These are phyloP conservation scores for Epinotia bilunana DNA, from an alignment of 2,888 invertebrate species.

Conservation along the genomic window DNA sequence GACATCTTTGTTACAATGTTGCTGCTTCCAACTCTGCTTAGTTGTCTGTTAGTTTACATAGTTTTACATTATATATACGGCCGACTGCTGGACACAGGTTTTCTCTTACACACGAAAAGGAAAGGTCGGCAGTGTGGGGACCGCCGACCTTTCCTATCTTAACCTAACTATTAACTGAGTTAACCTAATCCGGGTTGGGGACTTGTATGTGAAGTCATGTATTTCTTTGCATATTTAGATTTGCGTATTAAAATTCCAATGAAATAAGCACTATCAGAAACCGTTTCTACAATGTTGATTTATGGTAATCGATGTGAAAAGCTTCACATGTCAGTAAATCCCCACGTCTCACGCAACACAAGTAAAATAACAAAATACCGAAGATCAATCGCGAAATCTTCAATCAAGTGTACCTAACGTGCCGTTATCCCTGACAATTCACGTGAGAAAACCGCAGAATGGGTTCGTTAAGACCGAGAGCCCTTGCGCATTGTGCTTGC, in stretches of 20 bases:
- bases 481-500: conserved; percentile 73
- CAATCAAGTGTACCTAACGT: conserved; percentile 45
- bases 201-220: neutral
- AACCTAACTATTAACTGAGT: too few species aligned
- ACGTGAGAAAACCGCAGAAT: conserved; percentile 82
- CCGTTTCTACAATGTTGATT: conserved; percentile 1
- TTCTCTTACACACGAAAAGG: neutral
- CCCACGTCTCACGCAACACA: conserved; percentile 1
- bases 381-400: conserved; percentile 42
- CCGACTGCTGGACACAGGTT: too few species aligned
- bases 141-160: too few species aligned
- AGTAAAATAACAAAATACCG: conserved; percentile 33
- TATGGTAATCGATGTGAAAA: neutral
- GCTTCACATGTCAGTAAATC: neutral
- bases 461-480: conserved; percentile 80
- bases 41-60: neutral
- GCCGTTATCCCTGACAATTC: conserved; percentile 64
- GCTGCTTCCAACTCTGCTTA: neutral
- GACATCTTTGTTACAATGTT: neutral
- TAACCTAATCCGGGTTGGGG: neutral
- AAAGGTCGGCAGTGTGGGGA: neutral
- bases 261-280: neutral
- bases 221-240: neutral
- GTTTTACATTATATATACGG: neutral
- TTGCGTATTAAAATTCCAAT: neutral